Evolutionary conservation across 2,888 invertebrate genomes (phyloP).

Genomic region (Clostera curtula): DNA sequence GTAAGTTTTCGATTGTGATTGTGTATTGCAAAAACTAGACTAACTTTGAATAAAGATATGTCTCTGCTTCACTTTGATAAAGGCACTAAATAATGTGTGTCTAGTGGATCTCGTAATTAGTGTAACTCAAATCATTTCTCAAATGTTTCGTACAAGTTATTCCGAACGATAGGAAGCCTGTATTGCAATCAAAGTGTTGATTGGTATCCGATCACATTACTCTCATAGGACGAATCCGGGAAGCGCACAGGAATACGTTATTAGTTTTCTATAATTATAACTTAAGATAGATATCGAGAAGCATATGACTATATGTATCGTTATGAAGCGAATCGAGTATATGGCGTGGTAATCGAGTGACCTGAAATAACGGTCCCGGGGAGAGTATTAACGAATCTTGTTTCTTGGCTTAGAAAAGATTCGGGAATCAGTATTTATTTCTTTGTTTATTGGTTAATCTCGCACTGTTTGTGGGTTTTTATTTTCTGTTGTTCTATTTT

Average conservation of each 20-base stretch:
- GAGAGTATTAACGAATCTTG: slow-evolving; percentile 50
- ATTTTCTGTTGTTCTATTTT: slow-evolving; percentile 1
- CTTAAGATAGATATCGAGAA: slow-evolving; percentile 31
- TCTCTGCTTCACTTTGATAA: too few species aligned
- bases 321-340: slow-evolving; percentile 29
- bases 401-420: slow-evolving; percentile 37
- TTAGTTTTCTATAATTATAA: slow-evolving; percentile 49
- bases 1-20: slow-evolving; percentile 36
- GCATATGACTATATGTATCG: slow-evolving; percentile 41
- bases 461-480: slow-evolving; percentile 19
- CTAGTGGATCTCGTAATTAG: too few species aligned
- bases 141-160: too few species aligned
- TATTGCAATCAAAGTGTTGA: slow-evolving; percentile 8
- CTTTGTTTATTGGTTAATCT: slow-evolving; percentile 22
- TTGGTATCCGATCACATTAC: slow-evolving; percentile 22
- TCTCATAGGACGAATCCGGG: slow-evolving; percentile 26
- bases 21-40: slow-evolving; percentile 14
- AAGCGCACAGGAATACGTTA: slow-evolving; percentile 35
- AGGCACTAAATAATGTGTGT: too few species aligned
- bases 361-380: slow-evolving; percentile 42
- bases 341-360: slow-evolving; percentile 47
- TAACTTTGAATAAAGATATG: too few species aligned
- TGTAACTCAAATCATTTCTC: too few species aligned
- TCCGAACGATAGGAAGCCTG: not conserved
- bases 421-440: slow-evolving; percentile 35